Evolutionary conservation across 2,797 vertebrate species (phyloP), one percentile per base, ranked within the genome.

Genomic region (Vespertilio murinus): DNA sequence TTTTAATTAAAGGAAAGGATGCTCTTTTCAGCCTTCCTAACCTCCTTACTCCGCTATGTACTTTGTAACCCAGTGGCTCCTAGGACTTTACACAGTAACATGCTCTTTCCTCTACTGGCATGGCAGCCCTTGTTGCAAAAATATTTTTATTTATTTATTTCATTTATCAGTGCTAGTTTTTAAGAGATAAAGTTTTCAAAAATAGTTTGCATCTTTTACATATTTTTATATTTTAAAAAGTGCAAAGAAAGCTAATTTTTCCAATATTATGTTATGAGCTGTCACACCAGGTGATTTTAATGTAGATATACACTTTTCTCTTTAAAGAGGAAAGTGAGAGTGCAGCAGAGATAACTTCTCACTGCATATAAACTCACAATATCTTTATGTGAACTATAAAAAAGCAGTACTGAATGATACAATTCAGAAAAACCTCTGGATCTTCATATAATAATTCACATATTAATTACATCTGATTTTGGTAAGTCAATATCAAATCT

Each of bases 401-500:
- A 88, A 94, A 69, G 0, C 8, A 73, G 30, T 16, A 84, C 45
- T 45, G 3, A 28, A 64, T 0, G 30, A 64, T n/a, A 18, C 61
- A 64, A 64, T 30, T 64, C 61, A 33, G 30, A 64, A 64, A 33
- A 89, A 80, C 16, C 16, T 40, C 10, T 84, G 40, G 5, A 17
- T 94, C 49, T 93, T 84, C 83, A 87, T 38, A 18, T 38, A 84
- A 74, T 49, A 83, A 65, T n/a, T 90, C 40, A 82, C 59, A 94
- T 65, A 71, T n/a, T 42, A 65, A 42, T 82, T 75, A 45, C 5
- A 33, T 52, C 8, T 83, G 28, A 71, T 65, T 92, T 90, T 75
- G 25, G 1, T 75, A 84, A 59, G 38, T 77, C n/a, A 56, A n/a
- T 8, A 12, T 64, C 25, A 74, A 52, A 73, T 38, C 42, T 89